Evolutionary conservation across 2,888 invertebrate genomes (phyloP).

Genomic region (Drosophila fulvimacula): DNA sequence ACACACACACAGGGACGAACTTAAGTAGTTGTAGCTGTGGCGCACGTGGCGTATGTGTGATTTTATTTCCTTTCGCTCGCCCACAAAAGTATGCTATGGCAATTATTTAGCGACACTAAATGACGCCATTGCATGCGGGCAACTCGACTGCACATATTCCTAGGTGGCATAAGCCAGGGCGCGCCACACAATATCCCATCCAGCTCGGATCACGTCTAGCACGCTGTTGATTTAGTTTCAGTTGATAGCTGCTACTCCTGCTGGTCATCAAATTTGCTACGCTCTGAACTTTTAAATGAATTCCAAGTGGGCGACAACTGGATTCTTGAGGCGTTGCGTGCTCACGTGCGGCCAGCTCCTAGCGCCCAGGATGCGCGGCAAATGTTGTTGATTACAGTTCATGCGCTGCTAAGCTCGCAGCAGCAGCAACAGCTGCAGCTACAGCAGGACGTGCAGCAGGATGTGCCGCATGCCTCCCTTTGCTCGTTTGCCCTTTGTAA

Average conservation of each 20-base stretch:
- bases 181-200: slow-evolving; percentile 25
- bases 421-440: slow-evolving; percentile 9
- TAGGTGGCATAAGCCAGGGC: slow-evolving; percentile 48
- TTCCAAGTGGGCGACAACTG: slow-evolving; percentile 49
- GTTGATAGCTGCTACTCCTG: slow-evolving; percentile 23
- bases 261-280: slow-evolving; percentile 75
- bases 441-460: slow-evolving; percentile 46
- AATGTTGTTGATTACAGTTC: slow-evolving; percentile 76
- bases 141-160: slow-evolving; percentile 24
- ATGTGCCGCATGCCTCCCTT: slow-evolving; percentile 43
- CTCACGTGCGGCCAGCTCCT: slow-evolving; percentile 52
- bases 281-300: slow-evolving; percentile 73
- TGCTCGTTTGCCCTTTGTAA: slow-evolving; percentile 28
- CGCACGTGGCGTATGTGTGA: slow-evolving; percentile 35
- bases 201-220: slow-evolving; percentile 56
- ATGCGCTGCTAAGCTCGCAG: slow-evolving; percentile 68
- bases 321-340: slow-evolving; percentile 23
- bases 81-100: slow-evolving; percentile 57
- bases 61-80: slow-evolving; percentile 10
- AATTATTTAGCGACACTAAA: slow-evolving; percentile 49
- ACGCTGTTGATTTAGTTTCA: slow-evolving; percentile 70
- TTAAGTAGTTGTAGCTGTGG: background rate
- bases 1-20: slow-evolving; percentile 4
- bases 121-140: slow-evolving; percentile 31
- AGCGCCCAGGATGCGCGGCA: slow-evolving; percentile 41